A percentile compares a stretch with the other conserved stretches of the same genome.
Evolutionary conservation across 2,888 invertebrate species (phyloP).

Genomic region (Ceratothoa steindachneri): DNA sequence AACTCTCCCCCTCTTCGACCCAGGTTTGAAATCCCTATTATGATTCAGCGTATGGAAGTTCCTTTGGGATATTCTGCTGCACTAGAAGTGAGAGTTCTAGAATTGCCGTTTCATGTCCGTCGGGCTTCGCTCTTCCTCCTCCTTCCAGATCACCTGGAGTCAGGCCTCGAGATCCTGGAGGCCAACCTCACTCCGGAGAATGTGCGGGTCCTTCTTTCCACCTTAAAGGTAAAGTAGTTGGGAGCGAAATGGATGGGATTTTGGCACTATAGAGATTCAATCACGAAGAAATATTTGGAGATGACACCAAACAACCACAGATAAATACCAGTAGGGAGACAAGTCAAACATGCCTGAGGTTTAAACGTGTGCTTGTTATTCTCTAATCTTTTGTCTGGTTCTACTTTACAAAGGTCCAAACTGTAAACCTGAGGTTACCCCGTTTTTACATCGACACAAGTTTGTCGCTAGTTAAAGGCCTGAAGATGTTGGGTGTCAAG

Average conservation of each 20-base stretch:
- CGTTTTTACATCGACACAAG: slow-evolving; percentile 50
- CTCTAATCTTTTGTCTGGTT: too few relatives aligned
- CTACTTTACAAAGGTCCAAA: too few relatives aligned
- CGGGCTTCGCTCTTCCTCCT: slow-evolving; percentile 53
- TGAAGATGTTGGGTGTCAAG: slow-evolving; percentile 50
- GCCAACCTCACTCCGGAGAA: slow-evolving; percentile 51
- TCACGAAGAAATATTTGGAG: too few relatives aligned
- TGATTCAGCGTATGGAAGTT: slow-evolving; percentile 52
- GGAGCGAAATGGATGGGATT: too few relatives aligned
- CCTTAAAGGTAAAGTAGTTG: slow-evolving; percentile 51
- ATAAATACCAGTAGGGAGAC: too few relatives aligned
- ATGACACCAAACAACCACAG: too few relatives aligned
- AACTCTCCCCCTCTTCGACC: too few relatives aligned
- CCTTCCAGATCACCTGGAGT: slow-evolving; percentile 51
- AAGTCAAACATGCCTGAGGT: too few relatives aligned
- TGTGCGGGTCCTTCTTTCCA: slow-evolving; percentile 51
- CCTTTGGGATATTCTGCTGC: slow-evolving; percentile 51
- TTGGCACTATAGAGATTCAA: too few relatives aligned
- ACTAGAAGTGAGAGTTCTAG: slow-evolving; percentile 52
- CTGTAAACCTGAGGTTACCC: slow-evolving; percentile 52
- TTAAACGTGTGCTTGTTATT: too few relatives aligned
- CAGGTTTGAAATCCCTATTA: slow-evolving; percentile 53
- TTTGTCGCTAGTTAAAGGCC: slow-evolving; percentile 49
- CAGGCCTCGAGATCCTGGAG: slow-evolving; percentile 50
- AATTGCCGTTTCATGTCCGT: slow-evolving; percentile 51